These are phyloP conservation scores for Patella ulyssiponensis DNA, from an alignment of 2,888 invertebrate genomes.

Conservation along the genomic window DNA sequence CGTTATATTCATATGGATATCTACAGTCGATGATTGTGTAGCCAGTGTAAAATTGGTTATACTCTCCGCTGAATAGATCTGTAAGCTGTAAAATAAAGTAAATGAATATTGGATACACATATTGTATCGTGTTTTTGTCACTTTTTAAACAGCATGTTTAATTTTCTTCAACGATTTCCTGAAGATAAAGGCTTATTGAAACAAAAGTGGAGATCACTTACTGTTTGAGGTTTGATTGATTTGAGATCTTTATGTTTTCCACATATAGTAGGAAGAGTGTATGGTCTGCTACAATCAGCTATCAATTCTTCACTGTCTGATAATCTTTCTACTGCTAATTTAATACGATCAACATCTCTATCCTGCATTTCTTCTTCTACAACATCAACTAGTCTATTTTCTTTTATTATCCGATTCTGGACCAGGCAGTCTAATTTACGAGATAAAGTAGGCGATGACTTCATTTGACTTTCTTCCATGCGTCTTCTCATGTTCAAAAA, in stretches of 20 bases:
- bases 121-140: not conserved
- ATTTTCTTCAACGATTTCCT: not conserved
- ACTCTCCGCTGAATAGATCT: no score
- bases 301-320: not conserved
- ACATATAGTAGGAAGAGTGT: constrained; percentile 10
- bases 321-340: constrained; percentile 8
- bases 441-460: not conserved
- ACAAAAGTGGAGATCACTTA: not conserved
- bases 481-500: not conserved
- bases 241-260: constrained; percentile 11
- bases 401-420: not conserved
- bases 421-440: not conserved
- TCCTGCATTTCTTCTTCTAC: not conserved
- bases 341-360: not conserved
- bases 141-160: not conserved
- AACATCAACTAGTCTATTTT: not conserved
- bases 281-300: not conserved
- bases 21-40: no score
- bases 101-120: no score
- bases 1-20: constrained; percentile 79
- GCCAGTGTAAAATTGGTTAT: constrained; percentile 54
- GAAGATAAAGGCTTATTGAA: no score
- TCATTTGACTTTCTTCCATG: not conserved
- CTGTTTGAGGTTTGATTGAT: not conserved
- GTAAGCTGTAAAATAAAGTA: no score